phyloP scores from a whole-genome alignment of 2,113 vertebrate species.

The Melierax canorus region DNA sequence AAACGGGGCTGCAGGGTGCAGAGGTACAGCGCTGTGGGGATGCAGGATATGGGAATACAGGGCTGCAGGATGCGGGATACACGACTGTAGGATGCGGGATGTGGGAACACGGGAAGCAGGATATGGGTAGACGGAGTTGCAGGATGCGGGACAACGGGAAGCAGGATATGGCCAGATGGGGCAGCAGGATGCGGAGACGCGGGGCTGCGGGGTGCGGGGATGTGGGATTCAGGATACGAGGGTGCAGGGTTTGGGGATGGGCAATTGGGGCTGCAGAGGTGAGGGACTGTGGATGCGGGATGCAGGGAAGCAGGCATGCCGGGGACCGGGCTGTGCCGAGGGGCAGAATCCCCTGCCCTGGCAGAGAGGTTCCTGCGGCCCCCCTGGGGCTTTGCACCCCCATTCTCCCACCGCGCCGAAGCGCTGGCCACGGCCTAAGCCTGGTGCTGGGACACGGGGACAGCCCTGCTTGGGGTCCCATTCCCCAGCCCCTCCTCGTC shows the following conservation, averaged over 20 bases:
- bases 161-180: slow-evolving; percentile 36
- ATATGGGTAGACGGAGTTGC: neutral
- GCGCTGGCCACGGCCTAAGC: rapidly evolving
- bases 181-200: neutral
- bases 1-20: neutral
- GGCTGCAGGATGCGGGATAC: slow-evolving; percentile 28
- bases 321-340: neutral
- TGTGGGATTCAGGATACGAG: neutral
- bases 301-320: neutral
- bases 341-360: neutral
- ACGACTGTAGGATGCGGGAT: slow-evolving; percentile 9
- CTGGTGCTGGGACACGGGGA: neutral
- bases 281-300: rapidly evolving
- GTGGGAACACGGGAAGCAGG: slow-evolving; percentile 55
- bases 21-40: neutral
- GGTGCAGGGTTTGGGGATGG: neutral
- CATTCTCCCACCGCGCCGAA: neutral
- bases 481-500: neutral
- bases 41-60: slow-evolving; percentile 13
- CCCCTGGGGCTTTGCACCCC: neutral
- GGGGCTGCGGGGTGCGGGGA: neutral
- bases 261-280: neutral
- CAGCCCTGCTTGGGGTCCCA: neutral
- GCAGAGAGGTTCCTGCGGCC: neutral
- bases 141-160: slow-evolving; percentile 46